Evolutionary conservation across 2,888 invertebrate genomes (phyloP).

Genomic region (Strigamia transsilvanica): DNA sequence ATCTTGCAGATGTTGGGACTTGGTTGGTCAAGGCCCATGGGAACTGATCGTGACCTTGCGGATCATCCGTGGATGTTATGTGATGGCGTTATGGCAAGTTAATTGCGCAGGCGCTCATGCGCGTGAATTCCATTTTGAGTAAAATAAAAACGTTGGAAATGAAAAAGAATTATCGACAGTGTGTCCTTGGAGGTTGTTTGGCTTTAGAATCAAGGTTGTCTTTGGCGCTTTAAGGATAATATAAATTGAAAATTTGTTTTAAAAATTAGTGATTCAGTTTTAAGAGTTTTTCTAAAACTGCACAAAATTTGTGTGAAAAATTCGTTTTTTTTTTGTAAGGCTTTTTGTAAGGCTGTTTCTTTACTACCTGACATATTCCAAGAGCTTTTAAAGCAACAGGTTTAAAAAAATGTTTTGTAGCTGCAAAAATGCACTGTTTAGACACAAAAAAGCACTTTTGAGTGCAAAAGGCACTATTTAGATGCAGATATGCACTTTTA

Average conservation of each 20-base stretch:
- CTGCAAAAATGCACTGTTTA: too few species aligned
- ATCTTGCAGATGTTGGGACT: neutral
- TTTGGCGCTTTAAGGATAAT: neutral
- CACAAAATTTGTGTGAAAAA: too few species aligned
- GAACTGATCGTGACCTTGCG: constrained; percentile 34
- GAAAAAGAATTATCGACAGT: neutral
- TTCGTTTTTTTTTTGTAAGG: too few species aligned
- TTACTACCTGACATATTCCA: too few species aligned
- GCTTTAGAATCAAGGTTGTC: neutral
- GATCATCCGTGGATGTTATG: neutral
- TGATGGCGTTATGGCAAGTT: neutral
- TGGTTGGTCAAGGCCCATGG: constrained; percentile 9
- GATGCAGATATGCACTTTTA: too few species aligned
- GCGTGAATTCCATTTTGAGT: neutral
- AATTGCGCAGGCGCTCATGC: neutral
- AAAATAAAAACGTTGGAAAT: neutral
- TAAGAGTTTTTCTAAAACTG: too few species aligned
- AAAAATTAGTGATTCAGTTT: too few species aligned
- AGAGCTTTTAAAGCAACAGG: too few species aligned
- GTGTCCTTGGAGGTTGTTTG: neutral
- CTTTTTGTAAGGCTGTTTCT: too few species aligned
- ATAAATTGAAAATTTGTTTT: neutral
- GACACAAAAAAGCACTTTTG: too few species aligned
- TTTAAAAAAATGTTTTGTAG: too few species aligned
- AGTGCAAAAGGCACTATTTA: too few species aligned